These are phyloP conservation scores for Pseudomyrmex sp. DNA, from an alignment of 1,140 invertebrate species.

Conservation along the genomic window DNA sequence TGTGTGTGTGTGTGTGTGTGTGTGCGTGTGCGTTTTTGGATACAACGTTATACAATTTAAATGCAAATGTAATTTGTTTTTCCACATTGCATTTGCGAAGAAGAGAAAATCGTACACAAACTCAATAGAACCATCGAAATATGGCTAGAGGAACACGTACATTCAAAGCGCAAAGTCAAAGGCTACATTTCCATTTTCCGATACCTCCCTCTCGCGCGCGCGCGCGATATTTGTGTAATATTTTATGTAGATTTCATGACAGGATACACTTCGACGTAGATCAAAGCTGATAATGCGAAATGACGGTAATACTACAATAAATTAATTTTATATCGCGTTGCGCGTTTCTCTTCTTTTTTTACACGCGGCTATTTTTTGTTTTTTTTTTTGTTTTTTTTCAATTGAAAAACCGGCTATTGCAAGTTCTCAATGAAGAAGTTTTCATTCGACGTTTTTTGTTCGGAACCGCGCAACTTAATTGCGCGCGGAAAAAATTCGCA, in stretches of 20 bases:
- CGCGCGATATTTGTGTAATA: background rate
- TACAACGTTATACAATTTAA: conserved; percentile 34
- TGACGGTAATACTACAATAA: background rate
- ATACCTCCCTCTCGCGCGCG: conserved; percentile 1
- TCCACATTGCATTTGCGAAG: background rate
- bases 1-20: no score
- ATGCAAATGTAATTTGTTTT: conserved; percentile 41
- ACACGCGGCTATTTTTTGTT: no score
- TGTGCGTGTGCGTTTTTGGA: background rate
- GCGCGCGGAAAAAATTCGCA: background rate
- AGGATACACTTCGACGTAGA: background rate
- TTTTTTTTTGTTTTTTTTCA: no score
- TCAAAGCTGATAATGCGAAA: conserved; percentile 16
- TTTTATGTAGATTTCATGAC: conserved; percentile 25
- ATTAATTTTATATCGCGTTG: background rate
- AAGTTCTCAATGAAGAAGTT: no score
- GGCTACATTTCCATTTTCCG: conserved; percentile 33
- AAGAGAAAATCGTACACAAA: conserved; percentile 23
- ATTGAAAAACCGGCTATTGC: no score
- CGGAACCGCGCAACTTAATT: background rate
- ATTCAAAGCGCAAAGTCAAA: conserved; percentile 23
- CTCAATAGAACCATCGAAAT: conserved; percentile 26
- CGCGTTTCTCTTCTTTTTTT: background rate
- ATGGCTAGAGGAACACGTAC: conserved; percentile 5
- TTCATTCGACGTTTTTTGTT: no score